Base-by-base conservation (phyloP, 2,113 vertebrate genomes). In the Camelus dromedarius region DNA sequence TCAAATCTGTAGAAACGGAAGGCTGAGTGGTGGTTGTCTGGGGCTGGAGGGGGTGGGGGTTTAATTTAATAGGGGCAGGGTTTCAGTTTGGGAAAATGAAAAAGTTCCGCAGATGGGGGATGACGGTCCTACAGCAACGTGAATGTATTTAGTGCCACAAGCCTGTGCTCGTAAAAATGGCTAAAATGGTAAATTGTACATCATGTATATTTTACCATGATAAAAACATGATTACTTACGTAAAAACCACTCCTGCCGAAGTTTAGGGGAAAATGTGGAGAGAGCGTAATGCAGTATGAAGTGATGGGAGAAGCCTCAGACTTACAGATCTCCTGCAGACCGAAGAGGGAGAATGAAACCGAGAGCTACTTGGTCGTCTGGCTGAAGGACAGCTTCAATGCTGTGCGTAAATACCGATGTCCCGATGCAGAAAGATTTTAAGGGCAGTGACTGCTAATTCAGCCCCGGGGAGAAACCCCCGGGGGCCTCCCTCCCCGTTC, bases 41-140 rank as follows among this genome's bases (percentile, higher is more conserved):
- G 8, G 5, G 13, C n/a, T 7, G 2, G 6, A 4, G 10, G 6
- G 12, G 13, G 60, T 0, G 8, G 4, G 32, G 12, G 2, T 4
- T 11, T 8, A 2, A 11, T 46, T 73, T 12, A 52, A 12, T 0
- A 19, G 42, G 6, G 1, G 0, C 12, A 20, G 32, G 30, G 66
- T 9, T 46, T 30, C 3, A 16, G 5, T 1, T 18, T 5, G n/a
- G 50, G 42, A n/a, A 1, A 20, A 8, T 2, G 15, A 2, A 9
- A 14, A 1, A 22, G 26, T 6, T 6, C 9, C 30, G 42, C 32
- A 24, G 46, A 19, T 13, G 0, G 12, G 26, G 5, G 16, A 0
- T 0, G 7, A 22, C 0, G 0, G 9, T 0, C 14, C 5, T 4
- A 1, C n/a, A 5, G 1, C 12, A 1, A 4, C 1, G 19, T 8